Evolutionary conservation across 2,888 invertebrate genomes (phyloP), one percentile per base, ranked within the genome.

Genomic region (Tupiocoris notatus): DNA sequence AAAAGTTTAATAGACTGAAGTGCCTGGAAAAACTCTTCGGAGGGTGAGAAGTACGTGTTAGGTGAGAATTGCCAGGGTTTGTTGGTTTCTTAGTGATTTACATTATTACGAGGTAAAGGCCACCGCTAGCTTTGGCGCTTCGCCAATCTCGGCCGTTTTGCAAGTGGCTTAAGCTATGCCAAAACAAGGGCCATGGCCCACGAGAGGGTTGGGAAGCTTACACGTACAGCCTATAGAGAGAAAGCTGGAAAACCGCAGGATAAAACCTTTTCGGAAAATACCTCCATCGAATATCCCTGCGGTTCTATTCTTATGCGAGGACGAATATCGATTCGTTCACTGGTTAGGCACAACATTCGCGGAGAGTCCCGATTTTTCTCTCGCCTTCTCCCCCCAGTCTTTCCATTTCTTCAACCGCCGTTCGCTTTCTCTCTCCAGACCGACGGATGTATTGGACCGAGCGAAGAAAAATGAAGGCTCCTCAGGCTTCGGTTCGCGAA

Each of bases 151-250:
- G 24, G 59, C 57, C 70, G 70, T 70, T 70, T 70, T 70, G 70
- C 70, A 70, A 70, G 70, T 70, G 70, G 70, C 70, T 70, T 70
- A 70, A 59, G 70, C 70, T 70, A 70, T 70, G 70, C 70, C 70
- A 70, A 70, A 70, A 70, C 70, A 70, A 58, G 70, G 70, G 59
- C 70, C 39, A 39, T 12, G 6, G 6, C 39, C 39, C 12, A 3
- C 6, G 39, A 39, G 3, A 12, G 39, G 39, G 39, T n/a, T n/a
- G n/a, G n/a, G n/a, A 12, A 39, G 39, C 39, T 39, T 39, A 39
- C 39, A 39, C 39, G 39, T 39, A 3, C 12, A 3, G 39, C 39
- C 39, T 39, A 12, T 39, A 39, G 39, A 39, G 39, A 12, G 39
- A 39, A 39, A 12, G 6, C 6, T 39, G 39, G 39, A 39, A 39